These are phyloP conservation scores for Scylla paramamosain DNA, from an alignment of 1,140 invertebrate species.

Conservation along the genomic window DNA sequence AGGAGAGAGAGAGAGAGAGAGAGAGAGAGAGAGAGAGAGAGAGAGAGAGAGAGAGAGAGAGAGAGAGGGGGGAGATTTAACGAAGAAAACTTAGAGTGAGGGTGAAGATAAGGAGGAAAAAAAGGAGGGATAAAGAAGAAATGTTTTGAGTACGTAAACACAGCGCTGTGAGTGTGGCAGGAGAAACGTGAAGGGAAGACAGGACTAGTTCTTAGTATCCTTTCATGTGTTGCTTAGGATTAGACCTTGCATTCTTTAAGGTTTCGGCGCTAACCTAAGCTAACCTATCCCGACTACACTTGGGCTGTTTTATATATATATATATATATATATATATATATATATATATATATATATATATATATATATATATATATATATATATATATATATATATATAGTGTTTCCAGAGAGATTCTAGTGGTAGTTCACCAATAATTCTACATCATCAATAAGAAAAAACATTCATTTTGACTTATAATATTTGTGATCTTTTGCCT, in stretches of 20 bases:
- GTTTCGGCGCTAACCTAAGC: too few relatives aligned
- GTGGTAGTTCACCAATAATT: not conserved
- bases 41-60: not conserved
- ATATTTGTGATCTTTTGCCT: not conserved
- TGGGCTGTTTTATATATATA: not conserved
- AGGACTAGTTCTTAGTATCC: too few relatives aligned
- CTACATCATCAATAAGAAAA: not conserved
- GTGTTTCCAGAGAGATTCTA: not conserved
- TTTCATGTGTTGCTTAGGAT: too few relatives aligned
- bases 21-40: not conserved
- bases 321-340: slow-evolving; percentile 36
- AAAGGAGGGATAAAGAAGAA: not conserved
- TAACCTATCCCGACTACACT: too few relatives aligned
- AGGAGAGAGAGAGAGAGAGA: not conserved
- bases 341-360: slow-evolving; percentile 32
- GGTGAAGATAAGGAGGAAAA: not conserved
- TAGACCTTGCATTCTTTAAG: too few relatives aligned
- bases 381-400: slow-evolving; percentile 21
- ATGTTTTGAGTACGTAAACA: too few relatives aligned
- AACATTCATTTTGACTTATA: not conserved
- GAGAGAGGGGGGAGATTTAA: not conserved
- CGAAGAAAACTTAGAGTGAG: not conserved
- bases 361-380: slow-evolving; percentile 31
- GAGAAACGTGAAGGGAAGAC: too few relatives aligned
- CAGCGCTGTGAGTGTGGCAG: too few relatives aligned